phyloP scores from a whole-genome alignment of 1,140 invertebrate species.

The Drosophila sproati region DNA sequence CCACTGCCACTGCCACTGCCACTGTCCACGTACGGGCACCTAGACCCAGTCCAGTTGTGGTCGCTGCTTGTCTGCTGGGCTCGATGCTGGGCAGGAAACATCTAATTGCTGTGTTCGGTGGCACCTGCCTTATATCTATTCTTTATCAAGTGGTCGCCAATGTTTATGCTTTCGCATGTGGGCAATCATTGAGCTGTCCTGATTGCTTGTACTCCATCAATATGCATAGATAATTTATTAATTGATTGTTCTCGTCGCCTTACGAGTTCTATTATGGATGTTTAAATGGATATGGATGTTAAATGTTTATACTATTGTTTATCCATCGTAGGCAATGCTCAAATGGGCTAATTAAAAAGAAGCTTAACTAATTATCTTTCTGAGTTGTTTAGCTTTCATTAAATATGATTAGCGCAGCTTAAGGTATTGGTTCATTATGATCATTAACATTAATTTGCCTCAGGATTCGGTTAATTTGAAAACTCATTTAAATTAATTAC shows the following conservation, averaged over 20 bases:
- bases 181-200: constrained; percentile 54
- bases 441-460: too few relatives aligned
- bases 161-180: constrained; percentile 52
- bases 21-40: background rate
- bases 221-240: constrained; percentile 71
- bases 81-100: constrained; percentile 64
- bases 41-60: background rate
- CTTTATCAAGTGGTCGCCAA: constrained; percentile 27
- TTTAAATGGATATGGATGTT: too few relatives aligned
- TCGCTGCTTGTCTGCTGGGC: constrained; percentile 23
- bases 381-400: too few relatives aligned
- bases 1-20: background rate
- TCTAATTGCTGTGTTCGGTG: constrained; percentile 71
- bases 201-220: constrained; percentile 45
- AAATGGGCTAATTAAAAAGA: background rate
- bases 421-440: too few relatives aligned
- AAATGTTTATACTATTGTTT: constrained; percentile 11
- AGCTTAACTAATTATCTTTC: background rate
- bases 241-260: constrained; percentile 50
- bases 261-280: background rate
- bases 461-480: too few relatives aligned
- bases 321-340: constrained; percentile 1
- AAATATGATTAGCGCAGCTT: too few relatives aligned
- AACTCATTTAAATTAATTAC: too few relatives aligned
- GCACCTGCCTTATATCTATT: constrained; percentile 25